Conservation (phyloP, 2,888 invertebrate genomes). For the Oscheius sp. region DNA sequence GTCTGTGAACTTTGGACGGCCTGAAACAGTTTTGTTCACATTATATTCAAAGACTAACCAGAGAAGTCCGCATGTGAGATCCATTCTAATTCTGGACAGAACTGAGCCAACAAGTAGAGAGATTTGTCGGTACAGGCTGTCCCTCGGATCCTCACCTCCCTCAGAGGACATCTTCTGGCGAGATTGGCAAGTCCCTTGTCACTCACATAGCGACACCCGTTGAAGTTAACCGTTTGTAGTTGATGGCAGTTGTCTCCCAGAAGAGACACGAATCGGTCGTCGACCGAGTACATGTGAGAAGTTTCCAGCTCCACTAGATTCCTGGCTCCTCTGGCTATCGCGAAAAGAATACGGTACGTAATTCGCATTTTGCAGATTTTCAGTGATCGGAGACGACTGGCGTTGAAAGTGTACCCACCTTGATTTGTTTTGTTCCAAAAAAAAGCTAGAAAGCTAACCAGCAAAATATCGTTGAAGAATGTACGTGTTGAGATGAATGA, state of each 20-base stretch:
- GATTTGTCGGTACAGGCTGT: conserved; percentile 72
- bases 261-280: conserved; percentile 70
- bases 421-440: neutral
- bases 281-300: conserved; percentile 71
- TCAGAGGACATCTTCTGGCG: conserved; percentile 66
- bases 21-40: conserved; percentile 40
- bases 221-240: conserved; percentile 67
- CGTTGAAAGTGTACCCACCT: conserved; percentile 54
- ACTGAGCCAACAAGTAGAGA: conserved; percentile 69
- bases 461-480: conserved; percentile 64
- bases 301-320: conserved; percentile 66
- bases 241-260: conserved; percentile 68
- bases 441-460: conserved; percentile 34
- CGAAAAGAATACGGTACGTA: conserved; percentile 69
- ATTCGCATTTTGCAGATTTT: conserved; percentile 66
- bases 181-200: conserved; percentile 71
- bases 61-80: conserved; percentile 70
- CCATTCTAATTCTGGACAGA: conserved; percentile 72
- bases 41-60: conserved; percentile 6
- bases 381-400: conserved; percentile 57
- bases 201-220: conserved; percentile 70
- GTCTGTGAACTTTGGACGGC: conserved; percentile 69
- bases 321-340: conserved; percentile 69
- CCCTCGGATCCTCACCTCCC: conserved; percentile 71
- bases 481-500: conserved; percentile 61